These are phyloP conservation scores for Volucella zonaria DNA, from an alignment of 2,888 invertebrate genomes.

Conservation along the genomic window DNA sequence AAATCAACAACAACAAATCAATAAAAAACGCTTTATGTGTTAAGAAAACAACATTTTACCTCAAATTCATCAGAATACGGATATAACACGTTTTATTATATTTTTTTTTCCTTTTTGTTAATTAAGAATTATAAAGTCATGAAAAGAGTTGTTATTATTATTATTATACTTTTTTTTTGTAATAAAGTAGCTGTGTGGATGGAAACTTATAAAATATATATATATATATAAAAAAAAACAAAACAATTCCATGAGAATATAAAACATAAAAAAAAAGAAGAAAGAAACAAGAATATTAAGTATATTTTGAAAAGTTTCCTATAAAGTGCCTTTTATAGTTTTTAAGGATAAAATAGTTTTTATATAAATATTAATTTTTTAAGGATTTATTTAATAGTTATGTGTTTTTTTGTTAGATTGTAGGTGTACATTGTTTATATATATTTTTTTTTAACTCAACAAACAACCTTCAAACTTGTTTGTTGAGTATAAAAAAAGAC, in stretches of 20 bases:
- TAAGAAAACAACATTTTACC: constrained; percentile 79
- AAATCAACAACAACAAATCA: constrained; percentile 35
- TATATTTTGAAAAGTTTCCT: constrained; percentile 64
- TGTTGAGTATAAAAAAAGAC: background rate
- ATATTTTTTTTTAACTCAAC: constrained; percentile 13
- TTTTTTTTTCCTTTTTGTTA: constrained; percentile 27
- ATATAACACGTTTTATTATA: constrained; percentile 39
- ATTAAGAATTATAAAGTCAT: constrained; percentile 39
- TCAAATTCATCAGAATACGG: constrained; percentile 76
- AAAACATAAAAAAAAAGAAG: background rate
- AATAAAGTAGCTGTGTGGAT: constrained; percentile 60
- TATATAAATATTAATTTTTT: constrained; percentile 12
- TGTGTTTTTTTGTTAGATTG: constrained; percentile 39
- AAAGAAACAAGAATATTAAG: constrained; percentile 52
- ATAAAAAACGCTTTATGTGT: constrained; percentile 56
- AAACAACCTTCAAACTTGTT: constrained; percentile 34
- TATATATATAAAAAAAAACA: constrained; percentile 42
- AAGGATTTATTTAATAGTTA: constrained; percentile 32
- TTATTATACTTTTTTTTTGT: constrained; percentile 20
- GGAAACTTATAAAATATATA: constrained; percentile 60
- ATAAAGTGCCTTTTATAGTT: constrained; percentile 72
- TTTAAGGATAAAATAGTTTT: constrained; percentile 48
- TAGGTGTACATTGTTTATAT: constrained; percentile 13
- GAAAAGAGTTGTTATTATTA: constrained; percentile 6
- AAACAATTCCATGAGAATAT: constrained; percentile 54